Evolutionary conservation across 2,888 invertebrate species (phyloP), one percentile per base, ranked within the genome.

Genomic region (Dryococelus australis): DNA sequence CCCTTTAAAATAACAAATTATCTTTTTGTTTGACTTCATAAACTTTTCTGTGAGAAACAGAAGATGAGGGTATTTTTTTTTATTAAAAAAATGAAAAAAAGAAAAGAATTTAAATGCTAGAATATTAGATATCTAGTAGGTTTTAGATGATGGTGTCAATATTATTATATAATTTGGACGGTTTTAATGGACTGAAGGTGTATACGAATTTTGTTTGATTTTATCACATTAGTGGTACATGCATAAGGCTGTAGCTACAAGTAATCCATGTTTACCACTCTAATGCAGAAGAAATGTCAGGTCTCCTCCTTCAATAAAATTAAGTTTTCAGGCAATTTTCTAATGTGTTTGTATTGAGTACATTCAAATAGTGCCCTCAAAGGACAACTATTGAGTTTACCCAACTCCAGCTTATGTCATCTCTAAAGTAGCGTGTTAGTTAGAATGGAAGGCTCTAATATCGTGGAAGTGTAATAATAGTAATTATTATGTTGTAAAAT

Each of bases 371-470:
- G 43, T 78, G 87, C 28, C 85, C 87, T 85, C 28, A 13, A 65
- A 65, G 43, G 27, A 26, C 80, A n/a, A 35, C 12, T 35, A 87
- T n/a, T 84, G 51, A 20, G 81, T 87, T 47, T 65, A n/a, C 51
- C 27, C 85, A 51, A 85, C 47, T 47, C 26, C 47, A 43, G 24
- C 85, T 51, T 47, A 27, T 47, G 26, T 47, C 53, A 85, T 86
- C 84, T 88, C 88, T 88, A 88, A 88, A 51, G 87, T 65, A 88
- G 86, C 85, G 84, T 87, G 88, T 87, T 87, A 87, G 86, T 88
- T 87, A 87, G 79, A 87, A 84, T 88, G 88, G 88, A 88, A 88
- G 88, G 88, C 88, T 87, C 86, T 86, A 87, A 65, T 86, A 84
- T 83, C 9, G 88, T 85, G 87, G 87, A 88, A 87, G 87, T 88